Evolutionary conservation across 2,113 vertebrate species (phyloP).

Genomic region (Lota lota): DNA sequence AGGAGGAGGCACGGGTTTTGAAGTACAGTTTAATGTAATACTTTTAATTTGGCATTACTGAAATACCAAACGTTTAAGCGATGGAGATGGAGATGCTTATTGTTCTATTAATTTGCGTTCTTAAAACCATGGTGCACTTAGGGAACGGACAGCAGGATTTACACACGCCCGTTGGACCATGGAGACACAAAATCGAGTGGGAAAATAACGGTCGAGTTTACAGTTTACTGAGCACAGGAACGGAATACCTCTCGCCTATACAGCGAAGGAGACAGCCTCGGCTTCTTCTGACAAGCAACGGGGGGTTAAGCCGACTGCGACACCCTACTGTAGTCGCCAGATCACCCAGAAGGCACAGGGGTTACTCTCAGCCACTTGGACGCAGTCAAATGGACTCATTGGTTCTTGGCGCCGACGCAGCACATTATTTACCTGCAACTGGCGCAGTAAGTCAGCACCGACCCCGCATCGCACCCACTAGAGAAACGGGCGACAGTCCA

Average conservation of each 20-base stretch:
- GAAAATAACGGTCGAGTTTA: slow-evolving; percentile 66
- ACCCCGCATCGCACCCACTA: neutral
- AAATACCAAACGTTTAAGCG: neutral
- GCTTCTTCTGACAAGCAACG: slow-evolving; percentile 42
- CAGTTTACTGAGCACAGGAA: slow-evolving; percentile 72
- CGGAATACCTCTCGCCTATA: slow-evolving; percentile 55
- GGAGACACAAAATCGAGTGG: slow-evolving; percentile 70
- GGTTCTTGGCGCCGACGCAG: slow-evolving; percentile 37
- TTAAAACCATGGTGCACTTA: slow-evolving; percentile 40
- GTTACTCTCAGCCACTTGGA: slow-evolving; percentile 17
- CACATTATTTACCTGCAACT: slow-evolving; percentile 36
- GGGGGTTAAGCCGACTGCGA: slow-evolving; percentile 12
- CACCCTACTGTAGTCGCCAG: slow-evolving; percentile 14
- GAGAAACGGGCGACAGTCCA: neutral
- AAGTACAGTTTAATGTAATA: neutral
- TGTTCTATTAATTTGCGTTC: slow-evolving; percentile 15
- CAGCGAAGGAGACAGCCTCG: slow-evolving; percentile 46
- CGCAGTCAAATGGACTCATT: slow-evolving; percentile 19
- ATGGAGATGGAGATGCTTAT: slow-evolving; percentile 64
- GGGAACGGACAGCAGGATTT: slow-evolving; percentile 51
- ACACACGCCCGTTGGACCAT: slow-evolving; percentile 40
- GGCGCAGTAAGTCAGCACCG: slow-evolving; percentile 15
- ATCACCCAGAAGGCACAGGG: neutral
- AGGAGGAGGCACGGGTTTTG: too few relatives aligned
- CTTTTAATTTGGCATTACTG: neutral